phyloP scores from a whole-genome alignment of 1,140 invertebrate species.

The Drosophila nasuta region DNA sequence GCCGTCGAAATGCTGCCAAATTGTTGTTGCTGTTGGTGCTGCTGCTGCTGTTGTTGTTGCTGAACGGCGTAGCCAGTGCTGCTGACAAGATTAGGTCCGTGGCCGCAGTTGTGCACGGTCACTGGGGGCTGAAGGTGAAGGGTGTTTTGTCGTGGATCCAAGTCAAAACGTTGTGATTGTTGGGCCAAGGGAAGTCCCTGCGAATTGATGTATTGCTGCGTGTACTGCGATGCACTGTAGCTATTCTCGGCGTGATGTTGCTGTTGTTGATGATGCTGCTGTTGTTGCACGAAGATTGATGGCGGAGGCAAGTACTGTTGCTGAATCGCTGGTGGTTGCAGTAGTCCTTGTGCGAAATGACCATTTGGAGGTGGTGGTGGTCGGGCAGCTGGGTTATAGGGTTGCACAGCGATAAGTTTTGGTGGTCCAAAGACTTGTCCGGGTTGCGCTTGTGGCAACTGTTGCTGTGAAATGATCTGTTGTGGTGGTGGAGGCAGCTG shows the following conservation, averaged over 20 bases:
- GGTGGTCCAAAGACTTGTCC: constrained; percentile 61
- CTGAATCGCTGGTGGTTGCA: constrained; percentile 1
- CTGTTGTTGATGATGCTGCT: constrained; percentile 38
- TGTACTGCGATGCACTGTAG: constrained; percentile 64
- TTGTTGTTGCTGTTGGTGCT: constrained; percentile 69
- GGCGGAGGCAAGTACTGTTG: constrained; percentile 62
- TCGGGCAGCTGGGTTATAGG: constrained; percentile 49
- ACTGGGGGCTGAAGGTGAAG: constrained; percentile 63
- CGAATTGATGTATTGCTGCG: constrained; percentile 59
- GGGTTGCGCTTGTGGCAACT: constrained; percentile 66
- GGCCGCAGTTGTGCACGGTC: constrained; percentile 73
- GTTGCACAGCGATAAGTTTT: constrained; percentile 32
- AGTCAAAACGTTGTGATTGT: constrained; percentile 67
- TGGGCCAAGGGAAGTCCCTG: constrained; percentile 70
- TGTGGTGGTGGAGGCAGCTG: constrained; percentile 47
- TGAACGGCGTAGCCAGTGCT: constrained; percentile 66
- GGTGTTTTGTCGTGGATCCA: constrained; percentile 28
- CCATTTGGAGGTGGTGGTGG: constrained; percentile 35
- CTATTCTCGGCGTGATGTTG: constrained; percentile 61
- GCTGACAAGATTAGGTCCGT: constrained; percentile 76
- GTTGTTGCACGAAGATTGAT: constrained; percentile 19
- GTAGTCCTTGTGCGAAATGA: constrained; percentile 42
- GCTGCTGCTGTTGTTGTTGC: constrained; percentile 68
- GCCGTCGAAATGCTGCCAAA: constrained; percentile 58
- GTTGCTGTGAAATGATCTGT: constrained; percentile 64